Evolutionary conservation across 2,888 invertebrate genomes (phyloP).

Genomic region (Ceriagrion tenellum): DNA sequence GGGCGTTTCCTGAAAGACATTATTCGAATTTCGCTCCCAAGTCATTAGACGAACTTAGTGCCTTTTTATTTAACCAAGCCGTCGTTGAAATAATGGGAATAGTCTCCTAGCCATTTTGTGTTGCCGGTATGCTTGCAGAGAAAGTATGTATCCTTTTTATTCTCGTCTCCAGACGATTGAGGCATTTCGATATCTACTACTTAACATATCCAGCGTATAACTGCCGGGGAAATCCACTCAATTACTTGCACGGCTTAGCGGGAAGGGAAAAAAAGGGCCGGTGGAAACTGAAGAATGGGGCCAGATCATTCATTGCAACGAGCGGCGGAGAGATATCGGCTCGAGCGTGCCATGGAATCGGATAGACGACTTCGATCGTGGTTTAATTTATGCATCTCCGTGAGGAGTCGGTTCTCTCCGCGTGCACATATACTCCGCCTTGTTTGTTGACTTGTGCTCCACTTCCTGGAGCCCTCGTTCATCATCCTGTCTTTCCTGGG

Average conservation of each 20-base stretch:
- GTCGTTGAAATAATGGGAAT: too few relatives aligned
- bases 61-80: too few relatives aligned
- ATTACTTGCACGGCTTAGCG: neutral
- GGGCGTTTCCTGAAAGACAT: too few relatives aligned
- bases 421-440: neutral
- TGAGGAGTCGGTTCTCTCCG: conserved; percentile 44
- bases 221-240: neutral
- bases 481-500: conserved; percentile 52
- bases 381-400: conserved; percentile 62
- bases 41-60: too few relatives aligned
- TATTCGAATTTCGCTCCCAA: too few relatives aligned
- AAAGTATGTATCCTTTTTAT: neutral
- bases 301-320: conserved; percentile 3
- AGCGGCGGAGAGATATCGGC: conserved; percentile 33
- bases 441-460: conserved; percentile 52
- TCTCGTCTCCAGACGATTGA: neutral
- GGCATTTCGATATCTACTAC: neutral
- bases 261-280: neutral
- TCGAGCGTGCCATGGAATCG: conserved; percentile 51
- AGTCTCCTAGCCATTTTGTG: neutral
- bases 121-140: neutral
- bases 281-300: neutral
- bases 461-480: conserved; percentile 23
- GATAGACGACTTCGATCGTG: conserved; percentile 41
- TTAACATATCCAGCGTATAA: conserved; percentile 2